A percentile compares a stretch with the other conserved stretches of the same genome.
Evolutionary conservation across 2,113 vertebrate genomes (phyloP).

Genomic region (Saimiri boliviensis): DNA sequence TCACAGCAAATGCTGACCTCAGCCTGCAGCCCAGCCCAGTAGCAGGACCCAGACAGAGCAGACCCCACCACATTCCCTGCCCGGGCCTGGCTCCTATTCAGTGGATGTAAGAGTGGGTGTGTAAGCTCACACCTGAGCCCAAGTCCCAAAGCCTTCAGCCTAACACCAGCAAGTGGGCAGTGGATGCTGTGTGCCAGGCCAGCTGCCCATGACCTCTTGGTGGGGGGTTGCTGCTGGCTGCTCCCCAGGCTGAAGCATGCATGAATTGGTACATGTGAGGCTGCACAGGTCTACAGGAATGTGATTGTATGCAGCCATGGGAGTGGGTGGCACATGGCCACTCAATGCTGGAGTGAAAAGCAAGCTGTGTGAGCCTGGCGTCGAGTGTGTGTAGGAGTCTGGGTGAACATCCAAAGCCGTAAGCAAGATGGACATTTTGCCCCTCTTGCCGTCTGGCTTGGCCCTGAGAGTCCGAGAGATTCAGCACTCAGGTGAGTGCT

Average conservation of each 20-base stretch:
- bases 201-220: not conserved
- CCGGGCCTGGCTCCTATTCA: not conserved
- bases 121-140: not conserved
- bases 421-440: not conserved
- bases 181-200: not conserved
- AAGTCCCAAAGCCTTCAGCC: not conserved
- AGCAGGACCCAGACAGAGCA: not conserved
- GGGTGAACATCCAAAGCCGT: not conserved
- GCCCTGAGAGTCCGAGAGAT: not conserved
- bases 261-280: not conserved
- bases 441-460: not conserved
- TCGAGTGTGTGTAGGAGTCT: not conserved
- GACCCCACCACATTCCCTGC: not conserved
- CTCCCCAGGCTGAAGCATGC: not conserved
- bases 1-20: constrained; percentile 69
- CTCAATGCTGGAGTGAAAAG: not conserved
- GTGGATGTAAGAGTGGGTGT: not conserved
- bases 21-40: constrained; percentile 12
- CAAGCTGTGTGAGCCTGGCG: not conserved
- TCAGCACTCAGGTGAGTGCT: not conserved
- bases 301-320: not conserved
- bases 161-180: not conserved
- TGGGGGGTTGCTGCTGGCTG: not conserved
- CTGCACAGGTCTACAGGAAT: not conserved
- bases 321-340: not conserved